Evolutionary conservation across 2,113 vertebrate species (phyloP), one percentile per base, ranked within the genome.

Genomic region (Tinamus guttatus): DNA sequence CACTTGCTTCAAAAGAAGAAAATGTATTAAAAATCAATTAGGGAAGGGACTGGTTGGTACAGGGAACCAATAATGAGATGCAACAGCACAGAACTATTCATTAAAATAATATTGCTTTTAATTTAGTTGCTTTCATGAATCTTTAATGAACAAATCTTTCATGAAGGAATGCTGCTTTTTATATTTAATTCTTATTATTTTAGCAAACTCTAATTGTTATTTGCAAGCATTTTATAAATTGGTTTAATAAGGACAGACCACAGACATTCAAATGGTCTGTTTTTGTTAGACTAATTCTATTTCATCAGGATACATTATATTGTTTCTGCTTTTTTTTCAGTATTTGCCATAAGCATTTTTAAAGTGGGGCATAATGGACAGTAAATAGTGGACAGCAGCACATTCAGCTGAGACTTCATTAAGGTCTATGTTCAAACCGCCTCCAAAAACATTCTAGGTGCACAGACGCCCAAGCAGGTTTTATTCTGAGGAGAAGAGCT

Each of bases 21-120:
- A 91, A 52, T 43, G 4, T 25, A 90, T 91, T 92, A 88, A 90
- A 93, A 94, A 87, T 75, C 41, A 94, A 47, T 93, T 94, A 94
- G 22, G 28, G 54, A 89, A 79, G 34, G 25, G 34, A 81, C 1
- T 0, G 28, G 9, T 77, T 94, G 34, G 9, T 41, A 65, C 19
- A 81, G 43, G 18, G 27, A 94, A 30, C 13, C 58, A 78, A 52
- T 81, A 78, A 81, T 83, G 40, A 71, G 30, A 79, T 67, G 41
- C 51, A 81, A n/a, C 36, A 47, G 30, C 36, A 64, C 6, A 47
- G 69, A 94, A 68, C 3, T 65, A 76, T 40, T 89, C 11, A 68
- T 71, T 89, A 58, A 84, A 89, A 60, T 21, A 85, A 47, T 10
- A 36, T 45, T 64, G 6, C 5, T 93, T 94, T 95, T 64, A 9